Conservation (phyloP, 2,888 invertebrate genomes). For the Labia minor region DNA sequence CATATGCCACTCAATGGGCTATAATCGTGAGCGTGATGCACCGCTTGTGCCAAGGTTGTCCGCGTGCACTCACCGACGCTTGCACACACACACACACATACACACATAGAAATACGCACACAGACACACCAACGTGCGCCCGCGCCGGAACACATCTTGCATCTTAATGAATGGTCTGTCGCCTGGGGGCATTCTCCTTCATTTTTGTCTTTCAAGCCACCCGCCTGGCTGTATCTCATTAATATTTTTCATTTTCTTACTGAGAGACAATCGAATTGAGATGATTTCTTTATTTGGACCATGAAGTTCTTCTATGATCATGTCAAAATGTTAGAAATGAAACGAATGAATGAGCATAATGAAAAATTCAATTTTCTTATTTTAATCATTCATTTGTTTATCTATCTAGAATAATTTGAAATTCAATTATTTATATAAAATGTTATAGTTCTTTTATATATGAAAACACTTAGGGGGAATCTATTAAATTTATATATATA, state of each 20-base stretch:
- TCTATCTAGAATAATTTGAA: no score
- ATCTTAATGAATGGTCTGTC: conserved; percentile 13
- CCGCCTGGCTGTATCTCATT: background rate
- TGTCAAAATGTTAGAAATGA: no score
- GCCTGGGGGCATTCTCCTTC: background rate
- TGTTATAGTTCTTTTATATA: no score
- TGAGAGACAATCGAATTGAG: background rate
- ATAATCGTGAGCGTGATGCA: background rate
- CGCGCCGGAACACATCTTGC: conserved; percentile 1
- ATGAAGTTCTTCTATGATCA: background rate
- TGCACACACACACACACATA: background rate
- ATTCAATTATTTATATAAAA: no score
- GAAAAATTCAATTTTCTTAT: no score
- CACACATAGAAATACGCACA: background rate
- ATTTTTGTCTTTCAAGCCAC: background rate
- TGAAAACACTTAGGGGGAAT: no score
- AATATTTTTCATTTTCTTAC: background rate
- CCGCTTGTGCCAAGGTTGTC: background rate
- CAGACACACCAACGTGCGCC: background rate
- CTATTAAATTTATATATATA: no score
- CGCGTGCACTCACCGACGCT: background rate
- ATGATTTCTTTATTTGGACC: conserved; percentile 13
- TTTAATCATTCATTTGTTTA: no score
- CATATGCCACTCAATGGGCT: background rate
- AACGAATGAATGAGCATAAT: no score